Conservation (phyloP, 2,888 invertebrate species). For the Melinaea menophilus region DNA sequence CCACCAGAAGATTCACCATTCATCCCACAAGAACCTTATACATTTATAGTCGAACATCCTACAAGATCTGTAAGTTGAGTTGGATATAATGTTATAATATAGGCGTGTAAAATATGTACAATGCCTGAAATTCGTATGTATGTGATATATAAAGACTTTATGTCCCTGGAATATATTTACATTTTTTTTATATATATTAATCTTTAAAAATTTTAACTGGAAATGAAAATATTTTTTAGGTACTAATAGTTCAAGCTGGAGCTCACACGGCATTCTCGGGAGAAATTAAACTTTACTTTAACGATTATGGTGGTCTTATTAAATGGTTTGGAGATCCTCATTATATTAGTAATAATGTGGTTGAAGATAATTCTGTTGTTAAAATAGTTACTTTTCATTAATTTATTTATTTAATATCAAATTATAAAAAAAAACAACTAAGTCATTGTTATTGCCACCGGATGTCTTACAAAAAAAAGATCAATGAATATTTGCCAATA, state of each 20-base stretch:
- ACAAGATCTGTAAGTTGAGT: constrained; percentile 44
- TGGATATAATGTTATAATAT: too few relatives aligned
- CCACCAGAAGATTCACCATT: constrained; percentile 73
- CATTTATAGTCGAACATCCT: constrained; percentile 79
- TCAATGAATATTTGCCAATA: constrained; percentile 78
- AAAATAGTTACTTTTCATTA: not conserved
- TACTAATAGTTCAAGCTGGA: constrained; percentile 85
- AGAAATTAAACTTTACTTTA: constrained; percentile 85
- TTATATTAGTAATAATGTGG: constrained; percentile 78
- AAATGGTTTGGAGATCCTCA: constrained; percentile 85
- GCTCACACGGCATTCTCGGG: constrained; percentile 88
- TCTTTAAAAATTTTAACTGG: too few relatives aligned
- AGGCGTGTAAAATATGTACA: too few relatives aligned
- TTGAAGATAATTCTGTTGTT: constrained; percentile 74
- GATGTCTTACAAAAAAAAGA: constrained; percentile 72
- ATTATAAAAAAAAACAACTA: not conserved
- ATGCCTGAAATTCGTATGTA: too few relatives aligned
- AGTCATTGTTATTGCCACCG: constrained; percentile 41
- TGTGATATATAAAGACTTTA: too few relatives aligned
- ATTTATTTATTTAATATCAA: not conserved
- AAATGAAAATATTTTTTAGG: constrained; percentile 42
- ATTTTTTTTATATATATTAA: too few relatives aligned
- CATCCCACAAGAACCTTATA: constrained; percentile 81
- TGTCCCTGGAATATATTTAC: too few relatives aligned
- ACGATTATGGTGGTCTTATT: constrained; percentile 81